Evolutionary conservation across 2,797 vertebrate species (phyloP), one percentile per base, ranked within the genome.

Genomic region (Gadopsis marmoratus): DNA sequence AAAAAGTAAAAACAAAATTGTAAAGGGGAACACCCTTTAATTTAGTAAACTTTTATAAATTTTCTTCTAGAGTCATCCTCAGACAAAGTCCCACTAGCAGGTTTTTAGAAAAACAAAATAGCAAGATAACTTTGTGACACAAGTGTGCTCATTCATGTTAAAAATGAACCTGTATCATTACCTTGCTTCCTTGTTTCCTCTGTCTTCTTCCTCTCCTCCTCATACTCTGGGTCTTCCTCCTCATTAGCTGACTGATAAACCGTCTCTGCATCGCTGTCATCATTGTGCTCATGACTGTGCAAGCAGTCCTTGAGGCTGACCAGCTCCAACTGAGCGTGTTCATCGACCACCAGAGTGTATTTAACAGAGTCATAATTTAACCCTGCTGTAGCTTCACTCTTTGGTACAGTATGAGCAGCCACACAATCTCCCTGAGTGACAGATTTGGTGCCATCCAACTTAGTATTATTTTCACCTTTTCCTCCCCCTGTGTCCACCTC

Each of bases 281-380:
- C 86, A 91, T 94, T 94, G 93, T 95, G 0, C 93, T 96, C 78
- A 60, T 97, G 97, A 85, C 95, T 93, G 0, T 97, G 96, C 41
- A 97, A 96, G 85, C 97, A 97, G 77, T 97, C 95, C 86, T 97
- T 96, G 73, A 99, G 95, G 92, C 96, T 97, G 80, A 97, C 96
- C 88, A 98, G 93, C 93, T 99, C 96, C 87, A 99, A 89, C 76
- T 97, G 96, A 33, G 97, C 96, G 69, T 98, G 95, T 85, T 98
- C 97, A 1, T 99, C 97, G 72, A 98, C 97, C 89, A 98, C 97
- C 85, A 99, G 93, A 8, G 97, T 98, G 95, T 99, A 98, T 91
- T 98, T 99, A 48, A 98, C 93, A 0, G 97, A 95, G 63, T 98
- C 97, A 7, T 98, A 98, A 9, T 93, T 96, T 72, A 97, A 81